A percentile compares a stretch with the other conserved stretches of the same genome.
Evolutionary conservation across 1,140 invertebrate genomes (phyloP).

Genomic region (Argopecten irradians): DNA sequence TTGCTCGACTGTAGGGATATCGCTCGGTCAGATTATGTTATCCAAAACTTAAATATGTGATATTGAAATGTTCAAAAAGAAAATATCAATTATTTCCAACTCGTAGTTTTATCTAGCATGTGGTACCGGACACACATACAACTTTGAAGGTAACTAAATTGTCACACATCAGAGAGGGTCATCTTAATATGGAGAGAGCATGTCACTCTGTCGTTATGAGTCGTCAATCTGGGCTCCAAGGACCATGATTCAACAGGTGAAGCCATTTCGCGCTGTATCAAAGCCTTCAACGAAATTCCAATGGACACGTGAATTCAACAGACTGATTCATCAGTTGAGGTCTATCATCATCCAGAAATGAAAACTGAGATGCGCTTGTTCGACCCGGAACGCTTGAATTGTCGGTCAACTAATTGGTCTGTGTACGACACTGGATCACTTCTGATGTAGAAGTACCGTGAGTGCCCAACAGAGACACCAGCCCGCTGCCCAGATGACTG

Average conservation of each 20-base stretch:
- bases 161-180: too few species aligned
- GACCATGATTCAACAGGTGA: neutral
- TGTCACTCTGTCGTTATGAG: too few species aligned
- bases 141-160: too few species aligned
- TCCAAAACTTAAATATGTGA: too few species aligned
- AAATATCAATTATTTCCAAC: too few species aligned
- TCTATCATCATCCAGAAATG: conserved; percentile 46
- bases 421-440: conserved; percentile 44
- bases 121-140: too few species aligned
- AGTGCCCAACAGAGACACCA: conserved; percentile 33
- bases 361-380: conserved; percentile 48
- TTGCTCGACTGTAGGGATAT: too few species aligned
- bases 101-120: too few species aligned
- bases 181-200: too few species aligned
- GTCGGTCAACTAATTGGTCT: conserved; percentile 47
- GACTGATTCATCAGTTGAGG: conserved; percentile 42
- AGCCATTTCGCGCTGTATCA: neutral
- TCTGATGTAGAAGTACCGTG: conserved; percentile 43
- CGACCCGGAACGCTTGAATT: conserved; percentile 24
- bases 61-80: too few species aligned
- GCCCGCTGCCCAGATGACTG: conserved; percentile 36
- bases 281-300: neutral
- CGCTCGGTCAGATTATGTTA: too few species aligned
- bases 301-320: conserved; percentile 47
- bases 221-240: neutral